Conservation (phyloP, 2,888 invertebrate genomes). For the Drosophila basisetae region DNA sequence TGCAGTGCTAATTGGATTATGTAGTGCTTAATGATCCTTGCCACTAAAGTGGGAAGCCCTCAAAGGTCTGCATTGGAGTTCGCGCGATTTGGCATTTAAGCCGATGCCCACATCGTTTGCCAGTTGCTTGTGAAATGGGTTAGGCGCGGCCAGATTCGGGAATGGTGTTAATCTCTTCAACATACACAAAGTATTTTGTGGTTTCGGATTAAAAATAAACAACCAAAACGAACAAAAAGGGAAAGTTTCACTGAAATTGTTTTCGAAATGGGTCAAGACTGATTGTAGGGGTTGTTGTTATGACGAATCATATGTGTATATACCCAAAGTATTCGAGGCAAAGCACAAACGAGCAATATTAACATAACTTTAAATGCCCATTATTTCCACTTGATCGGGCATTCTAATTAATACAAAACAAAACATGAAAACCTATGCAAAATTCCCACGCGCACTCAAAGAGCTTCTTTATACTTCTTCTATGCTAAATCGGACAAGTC, state of each 20-base stretch:
- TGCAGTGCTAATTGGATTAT: conserved; percentile 77
- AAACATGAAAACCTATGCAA: conserved; percentile 24
- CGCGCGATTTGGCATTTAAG: conserved; percentile 61
- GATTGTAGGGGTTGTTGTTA: conserved; percentile 9
- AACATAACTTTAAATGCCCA: conserved; percentile 22
- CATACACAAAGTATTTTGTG: conserved; percentile 47
- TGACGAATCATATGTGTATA: conserved; percentile 22
- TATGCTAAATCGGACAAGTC: conserved; percentile 31
- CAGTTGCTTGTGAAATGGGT: conserved; percentile 55
- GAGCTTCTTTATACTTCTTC: conserved; percentile 50
- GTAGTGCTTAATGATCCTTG: conserved; percentile 75
- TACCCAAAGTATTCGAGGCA: too few species aligned
- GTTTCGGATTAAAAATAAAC: conserved; percentile 34
- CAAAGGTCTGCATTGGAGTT: conserved; percentile 22
- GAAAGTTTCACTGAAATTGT: conserved; percentile 36
- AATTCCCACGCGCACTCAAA: conserved; percentile 68
- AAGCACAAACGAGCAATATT: background rate
- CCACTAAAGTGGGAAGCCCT: conserved; percentile 9
- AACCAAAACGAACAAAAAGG: conserved; percentile 31
- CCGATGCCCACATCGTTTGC: conserved; percentile 34
- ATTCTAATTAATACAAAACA: conserved; percentile 59
- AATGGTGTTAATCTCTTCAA: conserved; percentile 48
- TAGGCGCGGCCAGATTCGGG: conserved; percentile 33
- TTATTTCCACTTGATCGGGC: conserved; percentile 44
- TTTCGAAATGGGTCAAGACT: conserved; percentile 38